A percentile compares a stretch with the other conserved stretches of the same genome.
Conservation (phyloP, 1,140 invertebrate species). For the Drosophila arizonae region DNA sequence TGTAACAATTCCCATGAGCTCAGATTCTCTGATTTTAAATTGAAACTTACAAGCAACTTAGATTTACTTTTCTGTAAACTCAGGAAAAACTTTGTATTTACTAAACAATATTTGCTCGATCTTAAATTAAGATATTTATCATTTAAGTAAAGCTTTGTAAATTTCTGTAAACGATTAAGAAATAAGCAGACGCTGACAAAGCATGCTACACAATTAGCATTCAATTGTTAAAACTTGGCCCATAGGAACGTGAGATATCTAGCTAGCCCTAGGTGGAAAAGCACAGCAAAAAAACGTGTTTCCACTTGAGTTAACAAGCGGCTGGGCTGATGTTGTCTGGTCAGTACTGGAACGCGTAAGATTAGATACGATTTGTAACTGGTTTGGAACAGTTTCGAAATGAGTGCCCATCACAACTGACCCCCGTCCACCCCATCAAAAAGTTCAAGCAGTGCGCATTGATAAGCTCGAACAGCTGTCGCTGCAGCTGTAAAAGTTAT, state of each 20-base stretch:
- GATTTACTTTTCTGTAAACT: too few species aligned
- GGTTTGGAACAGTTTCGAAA: constrained; percentile 3
- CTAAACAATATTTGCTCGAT: constrained; percentile 8
- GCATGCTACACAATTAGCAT: constrained; percentile 55
- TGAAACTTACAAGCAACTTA: too few species aligned
- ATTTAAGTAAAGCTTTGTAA: constrained; percentile 1
- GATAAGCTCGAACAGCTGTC: constrained; percentile 14
- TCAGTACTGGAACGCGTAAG: background rate
- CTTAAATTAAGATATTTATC: constrained; percentile 10
- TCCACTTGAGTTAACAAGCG: background rate
- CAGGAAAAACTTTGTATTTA: background rate
- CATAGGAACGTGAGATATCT: constrained; percentile 23
- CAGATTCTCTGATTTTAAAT: too few species aligned
- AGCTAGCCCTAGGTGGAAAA: background rate
- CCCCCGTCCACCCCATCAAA: background rate
- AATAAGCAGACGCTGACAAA: constrained; percentile 36
- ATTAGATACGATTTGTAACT: background rate
- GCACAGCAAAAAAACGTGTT: constrained; percentile 19
- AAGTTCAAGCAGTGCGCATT: constrained; percentile 4
- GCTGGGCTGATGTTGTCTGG: background rate
- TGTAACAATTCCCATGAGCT: too few species aligned
- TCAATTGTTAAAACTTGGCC: constrained; percentile 46
- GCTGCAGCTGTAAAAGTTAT: constrained; percentile 14
- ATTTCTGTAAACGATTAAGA: background rate
- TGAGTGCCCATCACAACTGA: background rate